These are phyloP conservation scores for Parauchenoglanis ngamensis DNA, from an alignment of 2,797 vertebrate species.

Conservation along the genomic window DNA sequence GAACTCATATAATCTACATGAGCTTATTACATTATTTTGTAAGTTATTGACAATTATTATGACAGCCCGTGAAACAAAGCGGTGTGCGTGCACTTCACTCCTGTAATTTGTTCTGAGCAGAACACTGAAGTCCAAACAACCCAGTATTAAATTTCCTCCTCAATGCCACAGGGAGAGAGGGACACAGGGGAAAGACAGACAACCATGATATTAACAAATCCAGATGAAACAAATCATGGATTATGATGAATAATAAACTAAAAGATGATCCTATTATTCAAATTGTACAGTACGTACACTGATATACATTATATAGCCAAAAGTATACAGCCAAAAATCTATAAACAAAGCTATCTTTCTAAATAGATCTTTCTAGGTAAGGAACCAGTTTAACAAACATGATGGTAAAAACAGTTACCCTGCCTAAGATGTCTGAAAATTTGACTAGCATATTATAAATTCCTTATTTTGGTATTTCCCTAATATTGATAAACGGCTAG, in stretches of 20 bases:
- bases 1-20: not conserved
- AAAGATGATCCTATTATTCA: not conserved
- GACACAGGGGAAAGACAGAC: conserved; percentile 54
- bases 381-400: not conserved
- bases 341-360: not conserved
- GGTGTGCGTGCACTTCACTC: not conserved
- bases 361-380: not conserved
- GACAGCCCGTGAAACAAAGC: not conserved
- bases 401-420: not conserved
- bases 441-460: not conserved
- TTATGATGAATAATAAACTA: not conserved
- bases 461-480: not conserved
- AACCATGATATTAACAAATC: conserved; percentile 9
- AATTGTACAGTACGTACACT: not conserved
- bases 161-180: conserved; percentile 65
- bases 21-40: not conserved
- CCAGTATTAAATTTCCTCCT: conserved; percentile 90
- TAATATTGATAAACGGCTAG: not conserved
- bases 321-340: not conserved
- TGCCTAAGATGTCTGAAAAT: not conserved
- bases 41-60: not conserved
- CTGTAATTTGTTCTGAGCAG: not conserved
- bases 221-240: not conserved
- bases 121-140: conserved; percentile 87
- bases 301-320: not conserved